phyloP scores from a whole-genome alignment of 2,113 vertebrate species.

The Rhagologus leucostigma region DNA sequence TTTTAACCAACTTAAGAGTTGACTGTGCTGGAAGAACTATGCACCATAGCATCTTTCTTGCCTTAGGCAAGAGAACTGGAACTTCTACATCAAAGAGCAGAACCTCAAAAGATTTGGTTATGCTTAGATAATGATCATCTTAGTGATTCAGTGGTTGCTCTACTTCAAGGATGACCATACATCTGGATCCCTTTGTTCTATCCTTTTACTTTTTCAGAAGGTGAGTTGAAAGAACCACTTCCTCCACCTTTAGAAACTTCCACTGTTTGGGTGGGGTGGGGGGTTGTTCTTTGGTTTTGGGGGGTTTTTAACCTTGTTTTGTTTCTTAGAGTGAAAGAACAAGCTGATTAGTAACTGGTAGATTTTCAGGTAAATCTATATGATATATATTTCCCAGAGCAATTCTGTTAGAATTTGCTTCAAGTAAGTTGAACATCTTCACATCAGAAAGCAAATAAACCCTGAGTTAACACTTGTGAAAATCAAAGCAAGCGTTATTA shows the following conservation, averaged over 20 bases:
- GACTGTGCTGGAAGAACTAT: neutral
- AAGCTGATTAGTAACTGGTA: neutral
- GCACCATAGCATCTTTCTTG: neutral
- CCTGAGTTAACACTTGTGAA: neutral
- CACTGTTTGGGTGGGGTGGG: neutral
- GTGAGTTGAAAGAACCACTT: neutral
- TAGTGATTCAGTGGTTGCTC: neutral
- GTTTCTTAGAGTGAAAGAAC: neutral
- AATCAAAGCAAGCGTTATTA: neutral
- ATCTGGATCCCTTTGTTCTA: neutral
- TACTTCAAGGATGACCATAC: neutral
- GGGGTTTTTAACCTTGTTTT: neutral
- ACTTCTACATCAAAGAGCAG: neutral
- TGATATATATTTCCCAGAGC: neutral
- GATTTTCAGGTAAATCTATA: neutral
- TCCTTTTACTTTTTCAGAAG: neutral
- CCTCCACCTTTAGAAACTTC: neutral
- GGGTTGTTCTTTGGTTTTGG: fast-evolving
- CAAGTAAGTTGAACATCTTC: neutral
- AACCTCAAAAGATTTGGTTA: neutral
- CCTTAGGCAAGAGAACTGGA: neutral
- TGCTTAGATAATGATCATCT: neutral
- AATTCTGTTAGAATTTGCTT: neutral
- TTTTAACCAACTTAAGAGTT: neutral
- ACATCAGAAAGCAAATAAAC: neutral